These are phyloP conservation scores for Drosophila anomelani DNA, from an alignment of 2,888 invertebrate genomes.

Conservation along the genomic window DNA sequence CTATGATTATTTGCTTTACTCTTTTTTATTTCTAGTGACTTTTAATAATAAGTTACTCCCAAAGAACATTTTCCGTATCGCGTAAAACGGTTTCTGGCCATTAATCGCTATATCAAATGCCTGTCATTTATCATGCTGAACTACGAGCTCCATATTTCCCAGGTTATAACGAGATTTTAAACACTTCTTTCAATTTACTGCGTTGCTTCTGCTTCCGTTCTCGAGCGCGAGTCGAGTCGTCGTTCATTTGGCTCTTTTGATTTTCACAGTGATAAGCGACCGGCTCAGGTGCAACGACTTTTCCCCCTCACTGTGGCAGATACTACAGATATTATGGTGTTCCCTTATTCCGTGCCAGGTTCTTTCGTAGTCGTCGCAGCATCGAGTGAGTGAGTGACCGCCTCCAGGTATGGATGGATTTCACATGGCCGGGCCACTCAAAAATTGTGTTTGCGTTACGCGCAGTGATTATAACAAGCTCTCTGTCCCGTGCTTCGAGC, in stretches of 20 bases:
- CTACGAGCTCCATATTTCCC: constrained; percentile 24
- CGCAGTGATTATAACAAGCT: constrained; percentile 75
- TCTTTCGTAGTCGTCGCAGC: constrained; percentile 38
- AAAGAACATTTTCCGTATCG: constrained; percentile 1
- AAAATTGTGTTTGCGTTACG: constrained; percentile 77
- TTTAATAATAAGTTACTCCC: constrained; percentile 1
- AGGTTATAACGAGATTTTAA: constrained; percentile 46
- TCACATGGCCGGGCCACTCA: constrained; percentile 72
- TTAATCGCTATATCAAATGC: constrained; percentile 45
- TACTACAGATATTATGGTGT: constrained; percentile 41
- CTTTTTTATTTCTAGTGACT: background rate
- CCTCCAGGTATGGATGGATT: constrained; percentile 54
- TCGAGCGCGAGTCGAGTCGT: constrained; percentile 6
- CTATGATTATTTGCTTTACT: background rate
- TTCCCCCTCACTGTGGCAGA: constrained; percentile 33
- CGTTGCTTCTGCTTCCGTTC: constrained; percentile 41
- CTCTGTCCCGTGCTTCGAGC: constrained; percentile 11
- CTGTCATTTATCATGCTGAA: constrained; percentile 36
- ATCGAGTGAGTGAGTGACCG: constrained; percentile 29
- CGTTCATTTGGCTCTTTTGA: constrained; percentile 31
- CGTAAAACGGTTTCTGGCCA: constrained; percentile 33
- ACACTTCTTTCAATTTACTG: constrained; percentile 35
- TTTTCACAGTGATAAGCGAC: constrained; percentile 50
- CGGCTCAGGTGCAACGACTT: constrained; percentile 51
- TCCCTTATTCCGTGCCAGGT: constrained; percentile 18